Evolutionary conservation across 2,113 vertebrate species (phyloP).

Genomic region (Sminthopsis crassicaudata): DNA sequence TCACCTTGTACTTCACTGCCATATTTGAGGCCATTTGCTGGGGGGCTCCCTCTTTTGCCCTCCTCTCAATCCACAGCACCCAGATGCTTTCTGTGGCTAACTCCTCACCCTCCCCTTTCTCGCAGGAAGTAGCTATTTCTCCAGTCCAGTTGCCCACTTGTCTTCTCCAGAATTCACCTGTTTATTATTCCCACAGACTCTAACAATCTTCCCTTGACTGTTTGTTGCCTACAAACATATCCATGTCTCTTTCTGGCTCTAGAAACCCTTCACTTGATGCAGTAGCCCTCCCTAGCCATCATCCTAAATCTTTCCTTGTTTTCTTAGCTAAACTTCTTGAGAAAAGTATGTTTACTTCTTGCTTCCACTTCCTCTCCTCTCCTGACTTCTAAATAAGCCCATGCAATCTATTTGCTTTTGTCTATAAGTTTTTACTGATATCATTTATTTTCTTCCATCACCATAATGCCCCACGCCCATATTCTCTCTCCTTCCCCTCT

Average conservation of each 20-base stretch:
- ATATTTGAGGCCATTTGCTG: neutral
- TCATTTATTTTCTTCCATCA: too few species aligned
- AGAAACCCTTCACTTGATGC: neutral
- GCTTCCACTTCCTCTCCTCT: neutral
- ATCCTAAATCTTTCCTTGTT: neutral
- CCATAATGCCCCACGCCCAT: too few species aligned
- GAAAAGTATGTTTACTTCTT: neutral
- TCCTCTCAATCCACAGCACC: neutral
- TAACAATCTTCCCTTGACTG: neutral
- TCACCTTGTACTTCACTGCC: neutral
- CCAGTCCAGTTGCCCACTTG: neutral
- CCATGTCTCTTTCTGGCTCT: slow-evolving; percentile 39
- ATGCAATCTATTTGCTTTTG: too few species aligned
- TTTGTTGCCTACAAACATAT: slow-evolving; percentile 35
- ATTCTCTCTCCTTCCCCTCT: neutral
- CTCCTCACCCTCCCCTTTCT: neutral
- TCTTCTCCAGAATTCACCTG: neutral
- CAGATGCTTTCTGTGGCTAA: neutral
- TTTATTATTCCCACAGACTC: neutral
- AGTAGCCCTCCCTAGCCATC: neutral
- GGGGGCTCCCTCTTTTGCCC: neutral
- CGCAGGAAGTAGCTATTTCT: neutral
- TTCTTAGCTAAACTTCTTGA: neutral
- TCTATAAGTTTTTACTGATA: too few species aligned
- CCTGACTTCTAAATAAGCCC: neutral